Conservation (phyloP, 1,140 invertebrate species). For the Lethrus apterus region DNA sequence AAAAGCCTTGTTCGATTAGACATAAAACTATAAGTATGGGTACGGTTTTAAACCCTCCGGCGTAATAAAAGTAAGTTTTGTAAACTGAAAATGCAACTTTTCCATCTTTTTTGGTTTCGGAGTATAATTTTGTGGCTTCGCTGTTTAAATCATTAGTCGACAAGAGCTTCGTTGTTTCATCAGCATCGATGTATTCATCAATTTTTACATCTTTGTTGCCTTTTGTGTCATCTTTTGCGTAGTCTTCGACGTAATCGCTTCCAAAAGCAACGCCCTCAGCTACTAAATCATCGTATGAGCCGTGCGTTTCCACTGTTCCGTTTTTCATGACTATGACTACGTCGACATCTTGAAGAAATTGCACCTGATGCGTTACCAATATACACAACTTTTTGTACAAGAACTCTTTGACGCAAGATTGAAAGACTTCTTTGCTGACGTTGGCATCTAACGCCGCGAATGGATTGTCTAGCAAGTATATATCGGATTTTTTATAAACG, state of each 20-base stretch:
- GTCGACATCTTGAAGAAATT: slow-evolving; percentile 52
- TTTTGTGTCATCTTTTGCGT: not conserved
- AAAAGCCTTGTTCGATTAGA: slow-evolving; percentile 55
- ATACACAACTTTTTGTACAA: slow-evolving; percentile 64
- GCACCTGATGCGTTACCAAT: slow-evolving; percentile 76
- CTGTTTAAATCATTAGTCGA: not conserved
- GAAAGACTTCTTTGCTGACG: slow-evolving; percentile 65
- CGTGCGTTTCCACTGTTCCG: slow-evolving; percentile 19
- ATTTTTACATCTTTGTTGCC: not conserved
- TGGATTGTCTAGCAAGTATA: slow-evolving; percentile 80
- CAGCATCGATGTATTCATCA: slow-evolving; percentile 7
- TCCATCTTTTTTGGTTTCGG: slow-evolving; percentile 13
- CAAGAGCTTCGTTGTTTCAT: slow-evolving; percentile 11
- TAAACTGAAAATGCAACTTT: slow-evolving; percentile 13
- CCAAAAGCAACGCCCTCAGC: slow-evolving; percentile 18
- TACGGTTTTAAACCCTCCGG: slow-evolving; percentile 9
- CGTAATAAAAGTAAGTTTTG: slow-evolving; percentile 14
- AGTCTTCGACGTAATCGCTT: slow-evolving; percentile 1
- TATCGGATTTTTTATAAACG: slow-evolving; percentile 70
- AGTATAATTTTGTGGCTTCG: slow-evolving; percentile 1
- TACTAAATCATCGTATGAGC: slow-evolving; percentile 7
- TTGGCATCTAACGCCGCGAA: slow-evolving; percentile 69
- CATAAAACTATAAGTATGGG: slow-evolving; percentile 40
- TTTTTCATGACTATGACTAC: slow-evolving; percentile 7
- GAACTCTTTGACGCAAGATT: slow-evolving; percentile 59